phyloP scores from a whole-genome alignment of 1,140 invertebrate genomes.

The Achroia grisella region DNA sequence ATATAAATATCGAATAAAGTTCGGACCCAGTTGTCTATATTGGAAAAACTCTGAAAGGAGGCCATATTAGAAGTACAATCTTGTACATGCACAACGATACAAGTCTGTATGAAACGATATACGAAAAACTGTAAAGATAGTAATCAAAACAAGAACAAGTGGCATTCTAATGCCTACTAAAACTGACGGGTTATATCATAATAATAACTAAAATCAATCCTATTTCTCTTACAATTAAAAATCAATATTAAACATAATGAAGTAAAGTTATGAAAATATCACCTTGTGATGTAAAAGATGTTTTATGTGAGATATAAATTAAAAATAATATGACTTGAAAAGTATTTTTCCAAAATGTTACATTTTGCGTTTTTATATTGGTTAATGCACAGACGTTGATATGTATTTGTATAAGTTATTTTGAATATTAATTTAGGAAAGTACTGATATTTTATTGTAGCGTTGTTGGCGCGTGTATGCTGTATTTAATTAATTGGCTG shows the following conservation, averaged over 20 bases:
- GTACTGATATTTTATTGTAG: constrained; percentile 33
- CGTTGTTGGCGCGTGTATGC: constrained; percentile 1
- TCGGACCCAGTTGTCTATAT: too few relatives aligned
- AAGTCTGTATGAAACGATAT: too few relatives aligned
- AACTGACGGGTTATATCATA: too few relatives aligned
- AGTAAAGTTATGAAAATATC: constrained; percentile 44
- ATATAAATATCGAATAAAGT: too few relatives aligned
- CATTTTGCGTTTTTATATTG: constrained; percentile 57
- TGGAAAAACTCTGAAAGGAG: too few relatives aligned
- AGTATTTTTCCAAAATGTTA: constrained; percentile 70
- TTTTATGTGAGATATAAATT: constrained; percentile 63
- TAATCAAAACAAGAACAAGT: too few relatives aligned
- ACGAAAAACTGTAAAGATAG: too few relatives aligned
- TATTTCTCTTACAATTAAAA: constrained; percentile 21
- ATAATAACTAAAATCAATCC: background rate
- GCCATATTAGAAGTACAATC: too few relatives aligned
- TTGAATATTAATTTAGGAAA: constrained; percentile 46
- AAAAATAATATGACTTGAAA: constrained; percentile 55
- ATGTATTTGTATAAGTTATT: constrained; percentile 56
- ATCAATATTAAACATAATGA: constrained; percentile 36
- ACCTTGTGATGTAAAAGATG: constrained; percentile 69
- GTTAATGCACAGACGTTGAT: constrained; percentile 45
- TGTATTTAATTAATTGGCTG: constrained; percentile 7
- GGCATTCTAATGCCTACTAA: too few relatives aligned
- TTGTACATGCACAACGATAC: too few relatives aligned